Conservation (phyloP, 2,797 vertebrate genomes). For the Serranus cabrilla region DNA sequence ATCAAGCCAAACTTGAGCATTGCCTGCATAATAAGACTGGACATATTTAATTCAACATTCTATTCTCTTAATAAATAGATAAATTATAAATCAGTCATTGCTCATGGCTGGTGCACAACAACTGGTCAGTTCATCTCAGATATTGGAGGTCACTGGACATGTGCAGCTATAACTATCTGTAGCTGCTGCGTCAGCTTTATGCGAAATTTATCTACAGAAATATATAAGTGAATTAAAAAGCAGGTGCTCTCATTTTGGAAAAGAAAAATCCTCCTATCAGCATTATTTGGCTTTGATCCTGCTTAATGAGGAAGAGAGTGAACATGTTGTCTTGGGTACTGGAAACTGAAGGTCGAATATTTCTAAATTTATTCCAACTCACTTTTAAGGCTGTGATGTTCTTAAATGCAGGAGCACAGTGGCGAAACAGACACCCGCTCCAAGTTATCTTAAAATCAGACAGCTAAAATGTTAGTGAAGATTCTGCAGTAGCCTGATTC, state of each 20-base stretch:
- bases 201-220: not conserved
- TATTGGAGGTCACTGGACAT: constrained; percentile 9
- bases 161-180: not conserved
- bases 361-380: not conserved
- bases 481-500: constrained; percentile 44
- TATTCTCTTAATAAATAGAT: constrained; percentile 19
- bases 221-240: constrained; percentile 9
- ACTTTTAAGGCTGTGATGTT: not conserved
- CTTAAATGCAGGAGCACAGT: not conserved
- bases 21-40: constrained; percentile 16
- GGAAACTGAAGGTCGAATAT: not conserved
- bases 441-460: constrained; percentile 33
- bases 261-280: constrained; percentile 16
- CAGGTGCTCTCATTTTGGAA: not conserved
- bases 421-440: not conserved
- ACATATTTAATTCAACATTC: constrained; percentile 28
- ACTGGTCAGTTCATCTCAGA: not conserved
- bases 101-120: constrained; percentile 21
- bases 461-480: constrained; percentile 26
- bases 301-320: constrained; percentile 23
- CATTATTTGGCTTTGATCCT: constrained; percentile 15
- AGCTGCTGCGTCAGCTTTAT: not conserved
- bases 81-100: constrained; percentile 24
- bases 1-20: constrained; percentile 1
- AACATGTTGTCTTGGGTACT: not conserved